Evolutionary conservation across 2,797 vertebrate species (phyloP).

Genomic region (Sarcoramphus papa): DNA sequence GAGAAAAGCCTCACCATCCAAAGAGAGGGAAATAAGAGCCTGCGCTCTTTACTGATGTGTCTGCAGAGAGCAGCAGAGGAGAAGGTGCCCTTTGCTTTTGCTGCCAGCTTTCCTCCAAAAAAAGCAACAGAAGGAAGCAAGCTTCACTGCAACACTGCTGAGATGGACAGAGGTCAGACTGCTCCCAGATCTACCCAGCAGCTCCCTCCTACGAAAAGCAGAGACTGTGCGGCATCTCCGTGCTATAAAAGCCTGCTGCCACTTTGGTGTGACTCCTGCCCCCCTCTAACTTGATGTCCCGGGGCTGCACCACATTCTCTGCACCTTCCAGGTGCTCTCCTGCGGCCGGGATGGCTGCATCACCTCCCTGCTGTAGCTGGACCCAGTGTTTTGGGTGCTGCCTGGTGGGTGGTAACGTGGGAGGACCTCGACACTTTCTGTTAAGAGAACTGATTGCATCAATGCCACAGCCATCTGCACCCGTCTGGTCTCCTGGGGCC

Average conservation of each 20-base stretch:
- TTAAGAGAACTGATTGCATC: not conserved
- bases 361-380: not conserved
- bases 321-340: not conserved
- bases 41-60: not conserved
- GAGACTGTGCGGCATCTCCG: not conserved
- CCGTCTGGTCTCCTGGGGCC: not conserved
- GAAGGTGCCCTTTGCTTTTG: not conserved
- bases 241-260: not conserved
- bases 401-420: not conserved
- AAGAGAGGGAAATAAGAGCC: not conserved
- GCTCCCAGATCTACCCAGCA: not conserved
- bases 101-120: not conserved
- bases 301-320: not conserved
- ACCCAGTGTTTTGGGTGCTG: not conserved
- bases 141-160: not conserved
- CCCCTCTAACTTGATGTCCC: not conserved
- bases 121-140: not conserved
- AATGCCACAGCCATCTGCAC: not conserved
- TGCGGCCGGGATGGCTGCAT: not conserved
- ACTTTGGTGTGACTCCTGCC: not conserved
- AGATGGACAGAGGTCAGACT: not conserved
- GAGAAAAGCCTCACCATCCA: not conserved
- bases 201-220: not conserved
- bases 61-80: not conserved
- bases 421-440: not conserved